These are phyloP conservation scores for Tachypleus tridentatus DNA, from an alignment of 1,140 invertebrate species.

Conservation along the genomic window DNA sequence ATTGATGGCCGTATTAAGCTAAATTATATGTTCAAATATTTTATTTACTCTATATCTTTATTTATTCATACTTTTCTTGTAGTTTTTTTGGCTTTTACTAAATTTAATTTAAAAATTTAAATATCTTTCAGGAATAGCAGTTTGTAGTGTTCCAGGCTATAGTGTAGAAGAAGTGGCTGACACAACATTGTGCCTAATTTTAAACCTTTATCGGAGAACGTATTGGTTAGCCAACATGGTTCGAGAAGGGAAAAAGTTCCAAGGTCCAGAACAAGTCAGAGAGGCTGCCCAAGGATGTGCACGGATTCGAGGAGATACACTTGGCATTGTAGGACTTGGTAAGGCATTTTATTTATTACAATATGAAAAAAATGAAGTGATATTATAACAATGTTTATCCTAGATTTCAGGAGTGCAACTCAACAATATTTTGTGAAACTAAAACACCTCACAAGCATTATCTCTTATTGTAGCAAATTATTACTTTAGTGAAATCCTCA, in stretches of 20 bases:
- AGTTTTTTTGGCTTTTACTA: too few relatives aligned
- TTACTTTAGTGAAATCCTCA: not conserved
- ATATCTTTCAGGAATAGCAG: conserved; percentile 63
- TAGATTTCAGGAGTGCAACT: too few relatives aligned
- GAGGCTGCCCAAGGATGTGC: conserved; percentile 89
- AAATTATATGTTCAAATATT: too few relatives aligned
- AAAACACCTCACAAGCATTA: too few relatives aligned
- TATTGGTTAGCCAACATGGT: conserved; percentile 99
- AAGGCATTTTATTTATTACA: conserved; percentile 10
- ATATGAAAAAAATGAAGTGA: conserved; percentile 53
- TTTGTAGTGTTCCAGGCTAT: conserved; percentile 98
- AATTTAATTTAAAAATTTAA: conserved; percentile 60
- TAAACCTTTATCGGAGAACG: conserved; percentile 96
- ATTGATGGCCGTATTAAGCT: too few relatives aligned
- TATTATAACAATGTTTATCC: too few relatives aligned
- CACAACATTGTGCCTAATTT: conserved; percentile 93
- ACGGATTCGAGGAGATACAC: conserved; percentile 87
- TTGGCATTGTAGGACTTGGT: conserved; percentile 96
- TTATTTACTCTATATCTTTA: conserved; percentile 90
- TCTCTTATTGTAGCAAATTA: too few relatives aligned
- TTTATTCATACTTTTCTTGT: too few relatives aligned
- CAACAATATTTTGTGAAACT: too few relatives aligned
- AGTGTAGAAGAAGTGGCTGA: conserved; percentile 99
- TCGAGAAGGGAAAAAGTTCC: conserved; percentile 94
- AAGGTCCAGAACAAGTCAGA: conserved; percentile 78